Conservation (phyloP, 2,888 invertebrate genomes). For the Limenitis camilla region DNA sequence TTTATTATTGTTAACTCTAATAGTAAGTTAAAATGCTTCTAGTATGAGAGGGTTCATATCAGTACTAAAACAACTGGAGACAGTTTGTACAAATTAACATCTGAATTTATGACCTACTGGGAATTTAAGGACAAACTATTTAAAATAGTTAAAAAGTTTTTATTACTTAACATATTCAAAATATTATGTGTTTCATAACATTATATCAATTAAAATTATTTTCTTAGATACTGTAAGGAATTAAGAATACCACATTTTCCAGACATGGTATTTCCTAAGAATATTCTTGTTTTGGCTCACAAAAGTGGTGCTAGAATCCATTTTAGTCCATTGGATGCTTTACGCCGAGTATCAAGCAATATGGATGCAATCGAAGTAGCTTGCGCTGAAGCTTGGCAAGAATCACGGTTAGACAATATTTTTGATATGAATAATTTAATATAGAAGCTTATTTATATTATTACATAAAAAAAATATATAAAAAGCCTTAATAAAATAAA, state of each 20-base stretch:
- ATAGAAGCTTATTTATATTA: not conserved
- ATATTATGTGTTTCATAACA: too few relatives aligned
- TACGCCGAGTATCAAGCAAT: slow-evolving; percentile 84
- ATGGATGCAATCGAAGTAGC: slow-evolving; percentile 87
- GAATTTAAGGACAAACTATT: too few relatives aligned
- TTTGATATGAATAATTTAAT: not conserved
- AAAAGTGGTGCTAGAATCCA: slow-evolving; percentile 79
- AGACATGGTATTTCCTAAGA: slow-evolving; percentile 98
- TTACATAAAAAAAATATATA: too few relatives aligned
- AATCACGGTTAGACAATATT: slow-evolving; percentile 79
- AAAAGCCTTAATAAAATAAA: too few relatives aligned
- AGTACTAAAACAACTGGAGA: not conserved
- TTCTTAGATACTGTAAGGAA: slow-evolving; percentile 80
- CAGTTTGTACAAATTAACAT: too few relatives aligned
- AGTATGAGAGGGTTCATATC: too few relatives aligned
- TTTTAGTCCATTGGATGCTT: slow-evolving; percentile 93
- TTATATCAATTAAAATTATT: slow-evolving; percentile 7
- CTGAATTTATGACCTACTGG: too few relatives aligned
- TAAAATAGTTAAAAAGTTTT: not conserved
- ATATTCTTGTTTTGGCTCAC: slow-evolving; percentile 83
- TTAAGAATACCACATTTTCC: slow-evolving; percentile 93
- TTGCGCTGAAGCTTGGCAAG: slow-evolving; percentile 93
- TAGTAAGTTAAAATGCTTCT: too few relatives aligned
- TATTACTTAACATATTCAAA: not conserved
- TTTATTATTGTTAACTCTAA: too few relatives aligned